These are phyloP conservation scores for Pseudomugil tenellus DNA, from an alignment of 2,797 vertebrate species.

Conservation along the genomic window DNA sequence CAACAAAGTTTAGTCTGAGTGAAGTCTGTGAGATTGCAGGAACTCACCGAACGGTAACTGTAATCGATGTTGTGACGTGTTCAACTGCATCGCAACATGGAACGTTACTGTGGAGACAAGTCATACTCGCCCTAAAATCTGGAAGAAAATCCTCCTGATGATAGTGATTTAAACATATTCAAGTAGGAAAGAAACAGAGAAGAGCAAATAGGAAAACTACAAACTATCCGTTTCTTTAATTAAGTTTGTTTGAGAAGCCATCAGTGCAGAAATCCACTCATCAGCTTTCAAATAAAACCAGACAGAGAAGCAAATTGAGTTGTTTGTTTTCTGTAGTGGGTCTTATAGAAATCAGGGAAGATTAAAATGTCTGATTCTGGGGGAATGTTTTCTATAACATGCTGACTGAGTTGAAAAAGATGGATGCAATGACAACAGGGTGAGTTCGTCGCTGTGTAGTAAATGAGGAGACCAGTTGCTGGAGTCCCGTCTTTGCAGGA, in stretches of 20 bases:
- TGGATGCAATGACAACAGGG: not conserved
- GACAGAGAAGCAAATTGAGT: not conserved
- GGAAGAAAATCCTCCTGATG: no score
- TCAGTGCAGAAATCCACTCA: not conserved
- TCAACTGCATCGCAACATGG: conserved; percentile 26
- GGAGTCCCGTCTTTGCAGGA: no score
- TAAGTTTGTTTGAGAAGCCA: not conserved
- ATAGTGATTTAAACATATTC: no score
- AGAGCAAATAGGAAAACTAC: not conserved
- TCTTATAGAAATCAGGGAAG: not conserved
- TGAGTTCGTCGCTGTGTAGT: not conserved
- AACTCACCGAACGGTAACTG: conserved; percentile 32
- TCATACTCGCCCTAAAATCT: not conserved
- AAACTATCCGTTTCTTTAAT: not conserved
- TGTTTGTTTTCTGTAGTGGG: not conserved
- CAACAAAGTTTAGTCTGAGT: conserved; percentile 30
- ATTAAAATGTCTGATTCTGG: not conserved
- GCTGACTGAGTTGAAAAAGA: not conserved
- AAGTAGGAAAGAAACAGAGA: not conserved
- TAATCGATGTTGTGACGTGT: conserved; percentile 44
- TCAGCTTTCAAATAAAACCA: not conserved
- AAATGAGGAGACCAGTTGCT: not conserved
- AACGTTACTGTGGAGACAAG: not conserved
- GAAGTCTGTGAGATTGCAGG: conserved; percentile 34
- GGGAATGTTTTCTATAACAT: not conserved